A percentile compares a stretch with the other conserved stretches of the same genome.
Conservation (phyloP, 1,140 invertebrate genomes). For the Hydropsyche tenuis region DNA sequence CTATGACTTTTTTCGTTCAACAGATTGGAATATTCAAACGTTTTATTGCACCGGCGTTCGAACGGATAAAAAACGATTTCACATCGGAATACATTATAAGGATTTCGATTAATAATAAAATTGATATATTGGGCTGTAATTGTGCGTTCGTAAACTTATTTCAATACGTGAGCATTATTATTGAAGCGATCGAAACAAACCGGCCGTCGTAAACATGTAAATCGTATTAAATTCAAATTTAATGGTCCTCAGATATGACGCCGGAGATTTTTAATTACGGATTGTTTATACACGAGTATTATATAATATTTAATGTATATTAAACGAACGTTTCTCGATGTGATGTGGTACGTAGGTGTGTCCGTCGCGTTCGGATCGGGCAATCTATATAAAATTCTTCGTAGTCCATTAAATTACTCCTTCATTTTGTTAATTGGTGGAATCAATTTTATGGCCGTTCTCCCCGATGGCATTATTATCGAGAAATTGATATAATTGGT, state of each 20-base stretch:
- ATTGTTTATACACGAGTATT: slow-evolving; percentile 9
- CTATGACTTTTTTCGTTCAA: no score
- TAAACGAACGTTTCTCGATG: neutral
- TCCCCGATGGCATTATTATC: slow-evolving; percentile 38
- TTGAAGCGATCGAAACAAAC: neutral
- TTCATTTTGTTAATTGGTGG: slow-evolving; percentile 42
- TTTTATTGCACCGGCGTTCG: no score
- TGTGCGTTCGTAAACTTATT: slow-evolving; percentile 1
- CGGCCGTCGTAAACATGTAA: slow-evolving; percentile 3
- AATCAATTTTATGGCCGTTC: slow-evolving; percentile 43
- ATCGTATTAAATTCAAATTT: slow-evolving; percentile 17
- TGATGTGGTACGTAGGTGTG: slow-evolving; percentile 8
- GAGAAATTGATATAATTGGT: slow-evolving; percentile 42
- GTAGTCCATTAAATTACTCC: slow-evolving; percentile 41
- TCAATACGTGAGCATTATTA: neutral
- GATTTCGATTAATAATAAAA: neutral
- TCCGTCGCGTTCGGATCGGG: slow-evolving; percentile 20
- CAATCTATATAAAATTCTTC: slow-evolving; percentile 35
- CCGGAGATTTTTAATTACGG: slow-evolving; percentile 17
- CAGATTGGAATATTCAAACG: no score
- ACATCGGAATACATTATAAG: neutral
- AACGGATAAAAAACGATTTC: neutral
- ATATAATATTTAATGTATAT: neutral
- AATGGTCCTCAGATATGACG: neutral
- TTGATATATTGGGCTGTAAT: slow-evolving; percentile 15